phyloP scores from a whole-genome alignment of 1,140 invertebrate genomes.

The Psilanteris sp. region DNA sequence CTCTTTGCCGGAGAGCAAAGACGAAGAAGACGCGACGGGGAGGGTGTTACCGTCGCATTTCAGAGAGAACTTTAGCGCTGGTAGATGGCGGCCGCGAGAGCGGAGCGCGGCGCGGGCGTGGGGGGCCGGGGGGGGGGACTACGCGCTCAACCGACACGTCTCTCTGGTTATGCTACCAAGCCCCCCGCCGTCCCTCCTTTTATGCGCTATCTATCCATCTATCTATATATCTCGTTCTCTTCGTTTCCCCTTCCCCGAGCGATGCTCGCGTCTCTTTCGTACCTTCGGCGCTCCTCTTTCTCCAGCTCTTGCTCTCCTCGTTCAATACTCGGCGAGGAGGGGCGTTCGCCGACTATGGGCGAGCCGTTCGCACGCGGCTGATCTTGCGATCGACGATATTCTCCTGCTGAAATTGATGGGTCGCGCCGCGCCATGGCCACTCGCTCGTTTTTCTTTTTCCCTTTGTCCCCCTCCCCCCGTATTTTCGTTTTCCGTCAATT shows the following conservation, averaged over 20 bases:
- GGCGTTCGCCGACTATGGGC: slow-evolving; percentile 43
- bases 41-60: slow-evolving; percentile 75
- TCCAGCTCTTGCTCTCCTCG: slow-evolving; percentile 61
- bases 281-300: slow-evolving; percentile 46
- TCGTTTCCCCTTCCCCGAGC: slow-evolving; percentile 43
- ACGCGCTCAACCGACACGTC: slow-evolving; percentile 70
- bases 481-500: slow-evolving; percentile 16
- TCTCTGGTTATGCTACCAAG: slow-evolving; percentile 72
- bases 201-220: slow-evolving; percentile 59
- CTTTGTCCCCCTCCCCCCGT: slow-evolving; percentile 1
- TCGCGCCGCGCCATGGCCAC: slow-evolving; percentile 21
- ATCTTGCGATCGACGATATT: slow-evolving; percentile 53
- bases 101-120: slow-evolving; percentile 25
- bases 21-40: slow-evolving; percentile 51
- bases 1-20: slow-evolving; percentile 26
- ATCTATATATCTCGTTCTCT: slow-evolving; percentile 67
- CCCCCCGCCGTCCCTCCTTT: slow-evolving; percentile 57
- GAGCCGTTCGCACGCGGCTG: slow-evolving; percentile 52
- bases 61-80: slow-evolving; percentile 74
- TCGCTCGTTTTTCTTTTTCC: slow-evolving; percentile 9
- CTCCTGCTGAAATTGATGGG: slow-evolving; percentile 54
- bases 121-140: slow-evolving; percentile 20
- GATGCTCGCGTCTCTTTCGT: slow-evolving; percentile 31
- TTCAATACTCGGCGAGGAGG: slow-evolving; percentile 45
- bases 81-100: slow-evolving; percentile 62